Base-by-base conservation (phyloP, 2,888 invertebrate genomes). In the Drosophila limbata region DNA sequence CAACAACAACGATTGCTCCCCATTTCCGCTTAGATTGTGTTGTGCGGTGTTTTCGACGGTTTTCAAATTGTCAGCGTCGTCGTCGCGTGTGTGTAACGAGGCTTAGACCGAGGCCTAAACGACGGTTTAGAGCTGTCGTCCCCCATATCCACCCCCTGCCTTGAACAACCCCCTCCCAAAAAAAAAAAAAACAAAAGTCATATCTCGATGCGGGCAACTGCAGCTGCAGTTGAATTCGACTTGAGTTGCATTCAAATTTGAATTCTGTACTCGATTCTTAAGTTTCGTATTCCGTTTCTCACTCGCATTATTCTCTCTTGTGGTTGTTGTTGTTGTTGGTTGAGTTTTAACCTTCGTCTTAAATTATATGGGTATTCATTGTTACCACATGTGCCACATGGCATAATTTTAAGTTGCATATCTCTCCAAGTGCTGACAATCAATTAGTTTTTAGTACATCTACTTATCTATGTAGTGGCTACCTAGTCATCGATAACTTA, bases 11-110 rank as follows among this genome's bases (percentile, higher is more conserved):
- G 53, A 50, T 74, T 60, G 65, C 77, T 56, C 42, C 55, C 56
- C 69, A 80, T 76, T 87, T 87, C 85, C 82, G 82, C 73, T 82
- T 21, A 25, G 40, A 33, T 39, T 40, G 40, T 15, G 17, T 9
- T 9, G 40, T 40, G 40, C 17, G 40, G 17, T 40, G 10, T 4
- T 10, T 40, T 9, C 17, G 28, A 40, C 55, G 51, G 52, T 57
- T 37, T 56, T 61, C 48, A 37, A 60, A 77, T 77, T 78, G 53
- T 71, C 31, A 56, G 79, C 55, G 51, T 81, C 79, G 84, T 81
- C 79, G 84, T 81, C 79, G 84, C 81, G 87, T 82, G 84, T 75
- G 31, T 78, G 55, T 80, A 81, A 83, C 81, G 69, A 84, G 81
- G 73, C 59, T 64, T 56, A 68, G 45, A 67, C 56, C 56, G 65